These are phyloP conservation scores for Eulemur macaco DNA, from an alignment of 2,113 vertebrate genomes.

Conservation along the genomic window DNA sequence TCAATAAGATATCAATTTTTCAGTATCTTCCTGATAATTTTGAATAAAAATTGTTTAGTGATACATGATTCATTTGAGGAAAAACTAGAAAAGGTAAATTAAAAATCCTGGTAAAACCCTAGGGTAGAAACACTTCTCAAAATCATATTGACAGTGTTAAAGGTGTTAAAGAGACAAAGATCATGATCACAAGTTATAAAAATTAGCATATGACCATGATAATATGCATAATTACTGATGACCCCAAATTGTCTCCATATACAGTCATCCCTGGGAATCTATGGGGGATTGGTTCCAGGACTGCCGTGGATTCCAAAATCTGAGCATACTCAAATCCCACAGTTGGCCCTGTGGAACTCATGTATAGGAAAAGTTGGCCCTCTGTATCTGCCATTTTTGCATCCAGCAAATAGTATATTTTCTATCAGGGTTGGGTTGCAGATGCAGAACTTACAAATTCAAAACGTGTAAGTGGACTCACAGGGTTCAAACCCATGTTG, in stretches of 20 bases:
- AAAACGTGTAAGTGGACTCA: too few species aligned
- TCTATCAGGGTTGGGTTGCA: too few species aligned
- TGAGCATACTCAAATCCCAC: too few species aligned
- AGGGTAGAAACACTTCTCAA: not conserved
- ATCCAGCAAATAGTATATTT: too few species aligned
- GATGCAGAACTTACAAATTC: too few species aligned
- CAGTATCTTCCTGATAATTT: not conserved
- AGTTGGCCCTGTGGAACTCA: too few species aligned
- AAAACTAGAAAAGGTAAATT: not conserved
- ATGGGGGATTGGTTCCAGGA: too few species aligned
- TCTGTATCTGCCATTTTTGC: too few species aligned
- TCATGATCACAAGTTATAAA: not conserved
- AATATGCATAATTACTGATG: not conserved
- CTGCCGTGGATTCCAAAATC: too few species aligned
- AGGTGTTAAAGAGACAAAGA: not conserved
- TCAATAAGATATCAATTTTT: not conserved
- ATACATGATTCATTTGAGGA: not conserved
- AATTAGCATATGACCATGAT: not conserved
- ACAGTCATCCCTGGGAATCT: too few species aligned
- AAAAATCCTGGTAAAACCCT: not conserved
- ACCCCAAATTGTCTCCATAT: not conserved
- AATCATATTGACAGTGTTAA: not conserved
- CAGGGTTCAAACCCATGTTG: too few species aligned
- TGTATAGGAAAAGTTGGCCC: too few species aligned
- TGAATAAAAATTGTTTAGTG: not conserved